Evolutionary conservation across 2,888 invertebrate genomes (phyloP), one percentile per base, ranked within the genome.

Genomic region (Dichetophora obliterata): DNA sequence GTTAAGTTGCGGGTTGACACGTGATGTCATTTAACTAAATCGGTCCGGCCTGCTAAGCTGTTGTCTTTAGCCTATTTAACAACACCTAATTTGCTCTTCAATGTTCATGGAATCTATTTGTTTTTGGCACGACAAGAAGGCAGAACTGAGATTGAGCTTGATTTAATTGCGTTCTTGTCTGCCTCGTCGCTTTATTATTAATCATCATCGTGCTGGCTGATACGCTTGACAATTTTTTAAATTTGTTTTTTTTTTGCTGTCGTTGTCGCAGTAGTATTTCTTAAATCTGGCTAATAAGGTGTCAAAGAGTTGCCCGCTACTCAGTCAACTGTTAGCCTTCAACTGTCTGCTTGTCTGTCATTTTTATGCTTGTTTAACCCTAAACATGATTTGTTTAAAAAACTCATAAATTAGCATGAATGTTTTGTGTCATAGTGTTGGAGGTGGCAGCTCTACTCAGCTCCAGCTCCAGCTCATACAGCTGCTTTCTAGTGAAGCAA

Each of bases 371-470:
- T 63, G 73, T 65, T 73, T 73, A 63, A 73, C 50, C 63, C 50
- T 48, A 52, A 73, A 73, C 61, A 63, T 65, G 63, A 48, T 73
- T 63, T 63, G 50, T 63, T 73, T 73, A 37, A 63, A 48, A 48
- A 73, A 63, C 63, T 73, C 61, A 73, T 73, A 73, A 61, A 73
- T 73, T 73, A 73, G 52, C 34, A 5, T 71, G 52, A 50, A 48
- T 34, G 27, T 24, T 68, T 24, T n/a, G 50, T 43, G 70, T 19
- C n/a, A 5, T 70, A 31, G 27, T 50, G 52, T 16, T 59, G 59
- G 9, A 5, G 19, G 59, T 59, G 59, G 24, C 14, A 14, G 59
- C 16, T 16, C 5, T 27, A 27, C 24, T 59, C 27, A 27, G 57
- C 43, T 59, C n/a, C 27, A 59, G 59, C 19, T 24, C 19, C 9